Percentiles rank a stretch among this genome's conserved stretches.
Conservation (phyloP, 2,113 vertebrate genomes). For the Holacanthus passer region DNA sequence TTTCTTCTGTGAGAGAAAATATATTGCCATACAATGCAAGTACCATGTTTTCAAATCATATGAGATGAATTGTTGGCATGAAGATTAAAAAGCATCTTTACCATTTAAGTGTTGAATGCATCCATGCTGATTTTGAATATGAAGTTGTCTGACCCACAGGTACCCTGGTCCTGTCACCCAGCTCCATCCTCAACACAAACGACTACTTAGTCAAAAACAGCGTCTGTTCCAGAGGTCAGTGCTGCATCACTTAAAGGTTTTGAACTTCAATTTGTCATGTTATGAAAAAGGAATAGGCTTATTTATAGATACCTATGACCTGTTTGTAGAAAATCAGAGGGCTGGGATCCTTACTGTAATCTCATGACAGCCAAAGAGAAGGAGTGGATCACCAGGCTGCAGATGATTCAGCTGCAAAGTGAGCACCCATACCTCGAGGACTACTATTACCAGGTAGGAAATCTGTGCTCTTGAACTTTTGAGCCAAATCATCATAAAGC, state of each 20-base stretch:
- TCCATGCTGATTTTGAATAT: not conserved
- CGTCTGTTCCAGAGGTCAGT: conserved; percentile 82
- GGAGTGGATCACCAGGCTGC: conserved; percentile 93
- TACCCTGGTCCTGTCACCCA: conserved; percentile 87
- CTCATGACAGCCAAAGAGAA: conserved; percentile 94
- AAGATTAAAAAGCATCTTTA: not conserved
- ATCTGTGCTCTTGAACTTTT: not conserved
- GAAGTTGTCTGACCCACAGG: conserved; percentile 58
- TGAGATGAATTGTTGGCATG: too few relatives aligned
- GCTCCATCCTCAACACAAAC: conserved; percentile 93
- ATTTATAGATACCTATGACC: not conserved
- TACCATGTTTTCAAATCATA: not conserved
- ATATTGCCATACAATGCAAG: not conserved
- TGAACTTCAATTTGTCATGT: not conserved
- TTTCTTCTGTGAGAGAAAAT: not conserved
- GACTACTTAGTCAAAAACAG: conserved; percentile 87
- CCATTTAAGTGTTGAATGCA: not conserved
- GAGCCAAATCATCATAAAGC: too few relatives aligned
- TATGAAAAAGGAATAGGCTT: not conserved
- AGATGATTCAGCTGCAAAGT: conserved; percentile 97
- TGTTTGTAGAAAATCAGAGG: conserved; percentile 82
- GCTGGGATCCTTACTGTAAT: conserved; percentile 87
- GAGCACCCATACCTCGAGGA: conserved; percentile 92
- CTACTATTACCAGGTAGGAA: conserved; percentile 94
- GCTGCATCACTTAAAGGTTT: not conserved